Percentiles rank a stretch among this genome's conserved stretches.
These are phyloP conservation scores for Colossoma macropomum DNA, from an alignment of 2,113 vertebrate species.

Conservation along the genomic window DNA sequence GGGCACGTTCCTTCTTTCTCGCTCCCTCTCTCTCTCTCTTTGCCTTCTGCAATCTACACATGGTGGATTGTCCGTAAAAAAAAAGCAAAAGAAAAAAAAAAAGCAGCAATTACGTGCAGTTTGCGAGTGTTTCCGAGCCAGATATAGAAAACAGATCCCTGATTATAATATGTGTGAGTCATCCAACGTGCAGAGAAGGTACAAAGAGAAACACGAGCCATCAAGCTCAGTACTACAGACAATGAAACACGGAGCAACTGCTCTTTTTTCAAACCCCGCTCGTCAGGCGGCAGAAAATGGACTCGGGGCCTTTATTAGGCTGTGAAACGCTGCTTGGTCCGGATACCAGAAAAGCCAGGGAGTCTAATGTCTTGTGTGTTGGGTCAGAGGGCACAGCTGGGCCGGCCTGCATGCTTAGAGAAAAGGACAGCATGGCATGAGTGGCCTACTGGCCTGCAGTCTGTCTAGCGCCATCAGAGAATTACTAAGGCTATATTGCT, in stretches of 20 bases:
- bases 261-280: background rate
- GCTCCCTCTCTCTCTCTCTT: background rate
- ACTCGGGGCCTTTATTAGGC: constrained; percentile 2
- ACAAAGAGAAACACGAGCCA: constrained; percentile 32
- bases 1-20: constrained; percentile 12
- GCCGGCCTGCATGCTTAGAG: background rate
- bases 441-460: constrained; percentile 5
- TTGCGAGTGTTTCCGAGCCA: constrained; percentile 48
- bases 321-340: constrained; percentile 2
- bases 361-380: background rate
- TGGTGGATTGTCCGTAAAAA: constrained; percentile 10
- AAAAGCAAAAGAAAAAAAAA: background rate
- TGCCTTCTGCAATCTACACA: constrained; percentile 2
- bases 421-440: constrained; percentile 13
- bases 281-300: constrained; percentile 17
- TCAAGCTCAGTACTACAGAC: constrained; percentile 3
- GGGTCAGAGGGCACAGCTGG: constrained; percentile 50
- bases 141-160: constrained; percentile 54
- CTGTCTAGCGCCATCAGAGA: background rate
- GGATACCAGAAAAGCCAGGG: background rate
- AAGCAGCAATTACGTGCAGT: constrained; percentile 42
- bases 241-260: background rate
- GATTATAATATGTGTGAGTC: constrained; percentile 46
- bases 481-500: background rate
- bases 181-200: constrained; percentile 27